A percentile compares a stretch with the other conserved stretches of the same genome.
These are phyloP conservation scores for Brachionus manjavacas DNA, from an alignment of 1,140 invertebrate species.

Conservation along the genomic window DNA sequence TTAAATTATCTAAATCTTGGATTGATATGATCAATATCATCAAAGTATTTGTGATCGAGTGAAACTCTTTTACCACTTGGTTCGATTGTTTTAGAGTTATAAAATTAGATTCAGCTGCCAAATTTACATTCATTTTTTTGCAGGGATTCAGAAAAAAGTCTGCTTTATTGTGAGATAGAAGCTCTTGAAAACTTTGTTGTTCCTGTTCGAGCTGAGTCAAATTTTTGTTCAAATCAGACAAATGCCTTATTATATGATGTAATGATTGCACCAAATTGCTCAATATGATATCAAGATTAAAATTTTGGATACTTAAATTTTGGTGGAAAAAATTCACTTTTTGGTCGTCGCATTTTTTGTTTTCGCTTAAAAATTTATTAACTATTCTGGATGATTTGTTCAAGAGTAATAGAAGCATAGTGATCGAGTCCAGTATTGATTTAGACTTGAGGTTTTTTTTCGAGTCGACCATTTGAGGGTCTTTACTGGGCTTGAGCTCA, in stretches of 20 bases:
- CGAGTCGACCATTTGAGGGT: background rate
- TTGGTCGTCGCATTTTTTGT: background rate
- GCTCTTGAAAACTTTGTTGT: background rate
- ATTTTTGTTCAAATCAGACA: background rate
- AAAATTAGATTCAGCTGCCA: background rate
- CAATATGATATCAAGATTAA: background rate
- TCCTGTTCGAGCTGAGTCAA: background rate
- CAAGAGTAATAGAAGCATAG: background rate
- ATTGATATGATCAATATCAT: slow-evolving; percentile 20
- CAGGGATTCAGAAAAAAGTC: background rate
- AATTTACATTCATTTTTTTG: background rate
- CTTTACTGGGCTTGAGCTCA: background rate
- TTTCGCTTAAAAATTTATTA: background rate
- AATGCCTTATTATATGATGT: background rate
- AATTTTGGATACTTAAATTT: slow-evolving; percentile 1
- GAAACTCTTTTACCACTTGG: background rate
- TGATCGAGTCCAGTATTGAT: background rate
- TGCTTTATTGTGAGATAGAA: background rate
- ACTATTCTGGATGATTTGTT: slow-evolving; percentile 13
- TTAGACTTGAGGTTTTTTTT: slow-evolving; percentile 31
- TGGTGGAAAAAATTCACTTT: background rate
- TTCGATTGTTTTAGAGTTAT: slow-evolving; percentile 27
- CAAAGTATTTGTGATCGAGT: slow-evolving; percentile 21
- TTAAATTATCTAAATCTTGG: background rate
- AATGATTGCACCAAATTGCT: background rate